Evolutionary conservation across 2,888 invertebrate genomes (phyloP).

Genomic region (Acanthosepion lycidas): DNA sequence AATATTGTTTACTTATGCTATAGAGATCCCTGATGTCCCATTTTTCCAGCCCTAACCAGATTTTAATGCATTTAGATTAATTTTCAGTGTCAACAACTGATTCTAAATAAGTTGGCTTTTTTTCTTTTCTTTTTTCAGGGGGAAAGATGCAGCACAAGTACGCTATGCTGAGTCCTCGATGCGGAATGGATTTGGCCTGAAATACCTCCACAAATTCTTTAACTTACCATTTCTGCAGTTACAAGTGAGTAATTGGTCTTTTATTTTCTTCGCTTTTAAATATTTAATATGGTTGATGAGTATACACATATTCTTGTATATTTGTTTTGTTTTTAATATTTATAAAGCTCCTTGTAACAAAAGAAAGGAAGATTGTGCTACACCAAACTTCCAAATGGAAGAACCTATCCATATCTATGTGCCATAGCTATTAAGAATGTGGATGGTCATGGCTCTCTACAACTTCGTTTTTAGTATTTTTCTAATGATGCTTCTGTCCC

Average conservation of each 20-base stretch:
- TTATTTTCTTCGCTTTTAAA: not conserved
- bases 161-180: conserved; percentile 93
- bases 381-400: too few species aligned
- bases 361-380: too few species aligned
- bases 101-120: not conserved
- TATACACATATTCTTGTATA: too few species aligned
- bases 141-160: conserved; percentile 76
- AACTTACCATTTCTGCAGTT: conserved; percentile 93
- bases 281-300: not conserved
- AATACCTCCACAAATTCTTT: conserved; percentile 93
- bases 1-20: not conserved
- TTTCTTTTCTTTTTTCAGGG: conserved; percentile 56
- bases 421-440: too few species aligned
- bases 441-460: too few species aligned
- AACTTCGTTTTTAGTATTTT: too few species aligned
- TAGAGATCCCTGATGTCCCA: not conserved
- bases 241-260: conserved; percentile 77
- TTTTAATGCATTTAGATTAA: not conserved
- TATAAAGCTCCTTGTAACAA: too few species aligned
- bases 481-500: too few species aligned
- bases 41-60: not conserved
- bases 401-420: too few species aligned
- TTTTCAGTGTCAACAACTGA: conserved; percentile 13
- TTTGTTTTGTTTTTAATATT: too few species aligned
- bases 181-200: conserved; percentile 95